A percentile compares a stretch with the other conserved stretches of the same genome.
phyloP scores from a whole-genome alignment of 2,113 vertebrate genomes.

The Myodes glareolus region DNA sequence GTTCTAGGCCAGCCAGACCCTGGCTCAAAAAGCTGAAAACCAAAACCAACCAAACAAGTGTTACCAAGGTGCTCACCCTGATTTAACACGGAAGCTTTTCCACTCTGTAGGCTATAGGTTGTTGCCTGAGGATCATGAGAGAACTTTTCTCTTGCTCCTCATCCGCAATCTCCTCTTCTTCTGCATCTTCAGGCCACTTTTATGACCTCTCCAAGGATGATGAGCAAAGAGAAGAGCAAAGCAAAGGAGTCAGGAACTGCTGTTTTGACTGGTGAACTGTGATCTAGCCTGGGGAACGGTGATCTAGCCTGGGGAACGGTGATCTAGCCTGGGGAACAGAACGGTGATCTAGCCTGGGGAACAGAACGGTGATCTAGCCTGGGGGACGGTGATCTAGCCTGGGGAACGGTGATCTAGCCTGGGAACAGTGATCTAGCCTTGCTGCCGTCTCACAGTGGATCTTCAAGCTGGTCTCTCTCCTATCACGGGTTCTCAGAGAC shows the following conservation, averaged over 20 bases:
- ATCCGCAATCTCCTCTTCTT: neutral
- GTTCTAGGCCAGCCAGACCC: neutral
- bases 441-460: neutral
- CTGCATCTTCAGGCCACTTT: neutral
- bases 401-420: neutral
- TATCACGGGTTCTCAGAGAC: neutral
- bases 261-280: neutral
- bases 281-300: neutral
- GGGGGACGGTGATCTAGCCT: neutral
- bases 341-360: neutral
- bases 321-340: too few species aligned
- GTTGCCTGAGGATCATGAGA: neutral
- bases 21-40: neutral
- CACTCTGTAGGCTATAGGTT: neutral
- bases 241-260: neutral
- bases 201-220: neutral
- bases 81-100: neutral
- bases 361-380: neutral
- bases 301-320: neutral
- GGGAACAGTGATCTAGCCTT: neutral
- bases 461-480: neutral
- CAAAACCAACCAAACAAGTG: neutral
- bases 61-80: neutral
- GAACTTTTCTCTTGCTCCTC: neutral
- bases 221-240: neutral